Base-by-base conservation (phyloP, 2,113 vertebrate species). In the Grus americana region DNA sequence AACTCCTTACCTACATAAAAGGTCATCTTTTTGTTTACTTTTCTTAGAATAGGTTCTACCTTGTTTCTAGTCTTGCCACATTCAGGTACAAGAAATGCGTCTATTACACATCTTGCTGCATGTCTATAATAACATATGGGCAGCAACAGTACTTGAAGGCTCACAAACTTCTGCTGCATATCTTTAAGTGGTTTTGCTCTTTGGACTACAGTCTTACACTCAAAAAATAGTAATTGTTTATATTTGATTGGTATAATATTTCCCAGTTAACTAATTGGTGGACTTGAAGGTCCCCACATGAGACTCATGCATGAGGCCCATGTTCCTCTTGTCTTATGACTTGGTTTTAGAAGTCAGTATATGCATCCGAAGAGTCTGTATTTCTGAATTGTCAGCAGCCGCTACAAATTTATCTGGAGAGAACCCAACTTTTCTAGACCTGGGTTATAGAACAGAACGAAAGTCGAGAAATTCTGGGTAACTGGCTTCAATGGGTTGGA, bases 21-120 rank as follows among this genome's bases (percentile, higher is more conserved):
- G 90, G 91, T 89, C 61, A 75, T 52, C 2, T 29, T 91, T 90
- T 80, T 81, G 61, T 80, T 95, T 84, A 82, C 86, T 87, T 81
- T 63, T 68, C 70, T 44, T 80, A 46, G 49, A 71, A 26, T 58
- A 81, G 52, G 24, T 78, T 93, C 66, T 85, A 38, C 65, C 54
- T 91, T 50, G 26, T 59, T 88, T 85, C 36, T 54, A 65, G 29
- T 29, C 54, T 82, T 94, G 81, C 50, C 90, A 63, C n/a, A 44
- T 30, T 38, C 76, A 78, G 20, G 32, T 29, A 22, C 20, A 66
- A 80, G 55, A 67, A 75, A 40, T 0, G 1, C 63, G 11, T 11
- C 17, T 46, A 2, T 20, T 50, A 2, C 8, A 12, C 17, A 15
- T 17, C 26, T 22, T 84, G 40, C 36, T 79, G 40, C 27, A 32